Conservation (phyloP, 2,797 vertebrate genomes). For the Sebastes oblongus region DNA sequence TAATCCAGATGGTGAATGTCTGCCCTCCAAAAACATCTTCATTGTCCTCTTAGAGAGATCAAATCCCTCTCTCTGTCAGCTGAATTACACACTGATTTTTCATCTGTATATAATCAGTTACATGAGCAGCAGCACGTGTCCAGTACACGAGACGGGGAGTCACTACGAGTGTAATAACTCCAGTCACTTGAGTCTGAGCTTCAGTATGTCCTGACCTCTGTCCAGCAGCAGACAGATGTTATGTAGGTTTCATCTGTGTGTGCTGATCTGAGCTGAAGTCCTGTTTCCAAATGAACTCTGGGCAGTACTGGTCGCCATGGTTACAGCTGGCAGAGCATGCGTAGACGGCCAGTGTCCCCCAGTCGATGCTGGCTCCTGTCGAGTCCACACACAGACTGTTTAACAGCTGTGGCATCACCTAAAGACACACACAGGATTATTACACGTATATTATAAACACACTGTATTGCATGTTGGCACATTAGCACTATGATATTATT, state of each 20-base stretch:
- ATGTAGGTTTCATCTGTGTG: conserved; percentile 9
- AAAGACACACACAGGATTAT: conserved; percentile 1
- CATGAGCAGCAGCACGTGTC: background rate
- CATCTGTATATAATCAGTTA: background rate
- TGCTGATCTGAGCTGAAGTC: conserved; percentile 80
- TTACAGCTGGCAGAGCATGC: conserved; percentile 84
- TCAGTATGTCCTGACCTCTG: background rate
- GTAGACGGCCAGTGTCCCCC: conserved; percentile 90
- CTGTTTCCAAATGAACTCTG: conserved; percentile 96
- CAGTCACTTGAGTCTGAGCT: background rate
- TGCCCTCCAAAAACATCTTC: background rate
- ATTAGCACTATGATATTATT: background rate
- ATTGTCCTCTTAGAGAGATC: background rate
- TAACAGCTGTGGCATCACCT: conserved; percentile 98
- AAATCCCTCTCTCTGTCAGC: background rate
- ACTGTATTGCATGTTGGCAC: background rate
- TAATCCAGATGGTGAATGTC: background rate
- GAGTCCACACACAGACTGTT: conserved; percentile 91
- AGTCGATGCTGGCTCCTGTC: conserved; percentile 91
- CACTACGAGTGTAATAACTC: background rate
- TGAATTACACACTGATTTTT: background rate
- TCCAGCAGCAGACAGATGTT: background rate
- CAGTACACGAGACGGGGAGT: background rate
- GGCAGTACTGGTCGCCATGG: conserved; percentile 69
- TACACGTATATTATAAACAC: background rate